Evolutionary conservation across 1,140 invertebrate species (phyloP), one percentile per base, ranked within the genome.

Genomic region (Globodera ellingtonae): DNA sequence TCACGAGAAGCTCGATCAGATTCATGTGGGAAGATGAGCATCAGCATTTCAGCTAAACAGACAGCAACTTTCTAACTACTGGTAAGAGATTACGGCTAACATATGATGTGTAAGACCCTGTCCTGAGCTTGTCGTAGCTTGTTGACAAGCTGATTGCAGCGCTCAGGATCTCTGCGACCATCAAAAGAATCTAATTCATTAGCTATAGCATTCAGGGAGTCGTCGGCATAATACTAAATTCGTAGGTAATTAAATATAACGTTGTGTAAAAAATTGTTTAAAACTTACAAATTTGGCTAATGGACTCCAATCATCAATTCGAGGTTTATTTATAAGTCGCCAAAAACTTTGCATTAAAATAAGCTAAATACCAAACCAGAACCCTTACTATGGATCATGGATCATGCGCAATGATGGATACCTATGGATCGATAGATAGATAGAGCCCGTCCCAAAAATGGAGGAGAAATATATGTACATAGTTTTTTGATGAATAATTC

Each of bases 101-200:
- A 69, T 65, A 89, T 89, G 52, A 89, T 89, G 71, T 89, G 87
- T 18, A 89, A 70, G 66, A 89, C 84, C 9, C 87, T 79, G 81
- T 91, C 90, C 81, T 90, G 90, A 75, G 89, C 86, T 78, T 95
- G 94, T 47, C 97, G 91, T 72, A 99, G 91, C 89, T 97, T 95
- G 89, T 94, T 97, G 75, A 98, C 97, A 83, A 98, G 91, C 8
- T 93, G 93, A 46, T 96, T 95, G 89, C 97, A 98, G 90, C 97
- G 90, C 89, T 98, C 96, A 0, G 96, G 97, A 90, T 99, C 96
- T 86, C 98, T 96, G 6, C 96, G 92, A 21, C 97, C 97, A 91
- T 98, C 97, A 91, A 99, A 99, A 84, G 95, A 97, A 90, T 99
- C 97, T 89, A 99, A 90, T 90, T 98, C 97, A 71, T 76, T 85